These are phyloP conservation scores for Enteromius argenteus DNA, from an alignment of 2,797 vertebrate genomes.

Conservation along the genomic window DNA sequence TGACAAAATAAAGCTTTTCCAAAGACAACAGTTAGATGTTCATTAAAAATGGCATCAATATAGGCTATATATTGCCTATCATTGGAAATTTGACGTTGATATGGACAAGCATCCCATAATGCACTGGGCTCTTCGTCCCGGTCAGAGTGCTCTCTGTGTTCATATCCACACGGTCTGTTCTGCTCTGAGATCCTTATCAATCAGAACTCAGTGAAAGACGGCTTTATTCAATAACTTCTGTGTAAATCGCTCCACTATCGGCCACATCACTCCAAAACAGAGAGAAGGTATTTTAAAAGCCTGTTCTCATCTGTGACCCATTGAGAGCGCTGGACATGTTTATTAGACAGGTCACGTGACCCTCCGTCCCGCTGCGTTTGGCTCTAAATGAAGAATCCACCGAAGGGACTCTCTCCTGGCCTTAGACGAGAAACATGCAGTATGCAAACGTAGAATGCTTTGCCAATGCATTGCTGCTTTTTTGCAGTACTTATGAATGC, in stretches of 20 bases:
- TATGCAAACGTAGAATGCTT: neutral
- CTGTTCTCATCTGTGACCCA: conserved; percentile 61
- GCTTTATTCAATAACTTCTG: conserved; percentile 61
- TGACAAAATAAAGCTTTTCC: conserved; percentile 13
- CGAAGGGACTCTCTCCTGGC: conserved; percentile 47
- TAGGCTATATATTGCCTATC: conserved; percentile 1
- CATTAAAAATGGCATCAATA: conserved; percentile 19
- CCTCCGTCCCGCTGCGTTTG: conserved; percentile 39
- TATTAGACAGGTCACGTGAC: conserved; percentile 62
- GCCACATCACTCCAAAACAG: conserved; percentile 59
- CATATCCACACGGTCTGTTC: conserved; percentile 51
- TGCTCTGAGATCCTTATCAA: conserved; percentile 58
- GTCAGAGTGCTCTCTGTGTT: conserved; percentile 50
- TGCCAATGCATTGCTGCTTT: neutral
- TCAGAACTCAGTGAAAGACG: conserved; percentile 50
- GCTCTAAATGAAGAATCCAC: conserved; percentile 53
- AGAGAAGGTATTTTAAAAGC: conserved; percentile 62
- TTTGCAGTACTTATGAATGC: no score
- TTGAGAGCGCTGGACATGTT: conserved; percentile 57
- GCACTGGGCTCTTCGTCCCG: conserved; percentile 26
- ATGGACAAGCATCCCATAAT: conserved; percentile 43
- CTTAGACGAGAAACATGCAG: conserved; percentile 27
- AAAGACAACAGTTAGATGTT: conserved; percentile 2
- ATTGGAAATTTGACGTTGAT: neutral
- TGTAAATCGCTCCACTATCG: conserved; percentile 61